phyloP scores from a whole-genome alignment of 2,113 vertebrate species.

The Proteles cristata region DNA sequence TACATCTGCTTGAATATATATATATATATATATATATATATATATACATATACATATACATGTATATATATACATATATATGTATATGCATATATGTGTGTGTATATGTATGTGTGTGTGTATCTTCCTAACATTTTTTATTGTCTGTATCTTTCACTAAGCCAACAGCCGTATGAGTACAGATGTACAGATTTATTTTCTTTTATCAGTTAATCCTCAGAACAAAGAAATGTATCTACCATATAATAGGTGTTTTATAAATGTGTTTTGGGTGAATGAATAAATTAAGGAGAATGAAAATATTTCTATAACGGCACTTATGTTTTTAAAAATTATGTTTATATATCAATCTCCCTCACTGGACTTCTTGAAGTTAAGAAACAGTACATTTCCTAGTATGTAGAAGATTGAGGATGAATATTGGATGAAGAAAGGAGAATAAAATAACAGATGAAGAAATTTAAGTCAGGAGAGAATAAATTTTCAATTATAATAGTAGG shows the following conservation, averaged over 20 bases:
- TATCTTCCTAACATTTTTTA: neutral
- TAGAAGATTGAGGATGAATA: neutral
- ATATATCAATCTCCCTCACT: neutral
- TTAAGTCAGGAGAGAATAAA: neutral
- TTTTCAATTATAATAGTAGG: neutral
- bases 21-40: neutral
- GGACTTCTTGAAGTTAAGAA: neutral
- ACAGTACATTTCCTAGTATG: neutral
- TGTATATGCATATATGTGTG: neutral
- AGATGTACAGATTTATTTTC: neutral
- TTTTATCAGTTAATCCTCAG: neutral
- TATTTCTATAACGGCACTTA: neutral
- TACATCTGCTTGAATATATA: neutral
- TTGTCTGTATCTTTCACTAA: neutral
- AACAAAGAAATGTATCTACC: neutral
- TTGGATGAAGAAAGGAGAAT: neutral
- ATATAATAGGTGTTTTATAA: neutral
- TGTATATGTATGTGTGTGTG: too few relatives aligned
- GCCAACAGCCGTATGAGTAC: neutral
- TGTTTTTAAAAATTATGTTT: neutral
- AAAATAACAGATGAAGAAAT: neutral
- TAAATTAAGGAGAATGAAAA: neutral
- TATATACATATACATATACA: too few relatives aligned
- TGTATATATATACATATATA: neutral
- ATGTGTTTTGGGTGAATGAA: neutral